Conservation (phyloP, 2,888 invertebrate species). For the Elysia crispata region DNA sequence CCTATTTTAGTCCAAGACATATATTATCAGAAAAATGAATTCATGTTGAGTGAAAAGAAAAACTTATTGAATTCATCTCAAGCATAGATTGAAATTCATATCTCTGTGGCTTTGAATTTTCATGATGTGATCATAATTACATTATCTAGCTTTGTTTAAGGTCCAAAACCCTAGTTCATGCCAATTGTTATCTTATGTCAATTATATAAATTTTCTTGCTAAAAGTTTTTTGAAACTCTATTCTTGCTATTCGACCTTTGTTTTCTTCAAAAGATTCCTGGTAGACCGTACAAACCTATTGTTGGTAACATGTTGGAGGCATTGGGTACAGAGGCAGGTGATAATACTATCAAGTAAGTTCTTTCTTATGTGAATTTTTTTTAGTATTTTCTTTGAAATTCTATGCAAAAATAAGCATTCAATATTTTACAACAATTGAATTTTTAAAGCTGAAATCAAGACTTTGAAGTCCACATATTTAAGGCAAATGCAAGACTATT, state of each 20-base stretch:
- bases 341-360: conserved; percentile 61
- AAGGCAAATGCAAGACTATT: no score
- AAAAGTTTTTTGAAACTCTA: background rate
- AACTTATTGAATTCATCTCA: no score
- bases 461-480: no score
- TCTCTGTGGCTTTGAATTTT: no score
- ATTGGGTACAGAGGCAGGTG: conserved; percentile 61
- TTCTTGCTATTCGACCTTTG: background rate
- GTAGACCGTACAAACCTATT: conserved; percentile 63
- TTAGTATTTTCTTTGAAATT: background rate
- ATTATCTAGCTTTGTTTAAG: background rate
- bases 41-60: no score
- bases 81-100: no score
- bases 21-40: no score
- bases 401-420: background rate
- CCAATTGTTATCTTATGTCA: background rate
- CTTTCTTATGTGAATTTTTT: background rate
- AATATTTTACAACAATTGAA: no score
- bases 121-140: background rate
- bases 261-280: conserved; percentile 61
- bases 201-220: background rate
- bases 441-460: no score
- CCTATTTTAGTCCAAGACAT: no score
- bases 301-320: conserved; percentile 69
- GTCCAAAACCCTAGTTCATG: no score